Base-by-base conservation (phyloP, 2,797 vertebrate species). In the Siniperca scherzeri region DNA sequence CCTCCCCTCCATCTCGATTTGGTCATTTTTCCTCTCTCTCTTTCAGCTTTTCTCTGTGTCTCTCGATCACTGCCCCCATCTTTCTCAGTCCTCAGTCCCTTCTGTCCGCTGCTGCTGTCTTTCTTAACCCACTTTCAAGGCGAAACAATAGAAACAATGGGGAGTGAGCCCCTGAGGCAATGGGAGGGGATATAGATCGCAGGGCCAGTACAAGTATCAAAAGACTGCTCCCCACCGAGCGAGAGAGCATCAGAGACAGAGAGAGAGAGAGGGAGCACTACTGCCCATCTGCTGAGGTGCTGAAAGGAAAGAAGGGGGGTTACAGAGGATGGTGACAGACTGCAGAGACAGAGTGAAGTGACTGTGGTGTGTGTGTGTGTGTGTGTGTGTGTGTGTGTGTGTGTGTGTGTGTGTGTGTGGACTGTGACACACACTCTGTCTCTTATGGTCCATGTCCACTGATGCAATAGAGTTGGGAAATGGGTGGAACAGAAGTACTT, bases 71-170 rank as follows among this genome's bases (percentile, higher is more conserved):
- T 30, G 9, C 80, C 64, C 79, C 78, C 71, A 55, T 62, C 64
- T 19, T 22, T 57, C 67, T 52, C 27, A 42, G 56, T 17, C 67
- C 60, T 70, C 74, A 1, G 17, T 80, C 81, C 84, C 90, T 81
- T 74, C 88, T 90, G 86, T 87, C 85, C 68, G 30, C 80, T 33
- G 81, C 81, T 70, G 80, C 88, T 61, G 77, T 88, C 89, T 93
- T 90, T 93, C 89, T 91, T 93, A 93, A 90, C 92, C 93, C 93
- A 94, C 88, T 95, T 95, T 94, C 85, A 70, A 17, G 33, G 78
- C 44, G n/a, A 84, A 91, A 96, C 95, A 96, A 96, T 95, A 67
- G 90, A 86, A 70, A 95, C 94, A 95, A 94, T 93, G 74, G 66
- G 62, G 81, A 82, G 82, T 48, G 75, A 81, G 70, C 55, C 91